phyloP scores from a whole-genome alignment of 2,888 invertebrate genomes.

The Netelia inedita region DNA sequence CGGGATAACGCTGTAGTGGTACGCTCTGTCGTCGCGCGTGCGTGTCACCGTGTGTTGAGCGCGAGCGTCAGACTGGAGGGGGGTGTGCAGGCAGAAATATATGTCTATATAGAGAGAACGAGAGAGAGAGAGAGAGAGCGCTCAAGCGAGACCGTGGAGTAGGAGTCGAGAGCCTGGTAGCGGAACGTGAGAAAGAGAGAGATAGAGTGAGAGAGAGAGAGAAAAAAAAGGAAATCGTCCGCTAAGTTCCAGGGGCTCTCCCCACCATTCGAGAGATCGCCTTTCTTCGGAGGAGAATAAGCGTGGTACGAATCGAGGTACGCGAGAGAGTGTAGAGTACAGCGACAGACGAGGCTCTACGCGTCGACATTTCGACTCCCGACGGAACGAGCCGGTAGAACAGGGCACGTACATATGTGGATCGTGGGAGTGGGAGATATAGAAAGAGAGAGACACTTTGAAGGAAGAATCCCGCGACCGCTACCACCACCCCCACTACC shows the following conservation, averaged over 20 bases:
- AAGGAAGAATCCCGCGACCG: constrained; percentile 47
- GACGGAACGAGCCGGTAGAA: constrained; percentile 59
- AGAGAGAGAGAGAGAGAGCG: constrained; percentile 65
- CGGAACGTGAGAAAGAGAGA: constrained; percentile 58
- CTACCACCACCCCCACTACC: constrained; percentile 43
- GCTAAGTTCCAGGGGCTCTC: constrained; percentile 50
- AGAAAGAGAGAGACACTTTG: constrained; percentile 53
- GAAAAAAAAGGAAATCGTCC: constrained; percentile 63
- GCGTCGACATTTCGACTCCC: constrained; percentile 13
- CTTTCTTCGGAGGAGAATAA: constrained; percentile 56
- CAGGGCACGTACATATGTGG: constrained; percentile 32
- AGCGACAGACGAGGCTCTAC: constrained; percentile 34
- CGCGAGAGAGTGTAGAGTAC: constrained; percentile 51
- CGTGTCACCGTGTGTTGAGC: constrained; percentile 57
- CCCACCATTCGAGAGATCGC: constrained; percentile 55
- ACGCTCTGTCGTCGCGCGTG: constrained; percentile 62
- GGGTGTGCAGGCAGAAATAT: constrained; percentile 22
- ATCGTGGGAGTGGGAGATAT: constrained; percentile 48
- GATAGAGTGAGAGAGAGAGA: constrained; percentile 60
- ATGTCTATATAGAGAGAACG: constrained; percentile 9
- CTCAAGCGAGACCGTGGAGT: constrained; percentile 2
- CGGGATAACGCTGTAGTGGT: neutral
- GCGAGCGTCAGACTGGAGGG: constrained; percentile 58
- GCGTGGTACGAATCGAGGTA: constrained; percentile 31
- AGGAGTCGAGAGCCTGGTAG: too few species aligned